Percentiles rank a stretch among this genome's conserved stretches.
phyloP scores from a whole-genome alignment of 2,888 invertebrate species.

The Perizoma affinitatum region DNA sequence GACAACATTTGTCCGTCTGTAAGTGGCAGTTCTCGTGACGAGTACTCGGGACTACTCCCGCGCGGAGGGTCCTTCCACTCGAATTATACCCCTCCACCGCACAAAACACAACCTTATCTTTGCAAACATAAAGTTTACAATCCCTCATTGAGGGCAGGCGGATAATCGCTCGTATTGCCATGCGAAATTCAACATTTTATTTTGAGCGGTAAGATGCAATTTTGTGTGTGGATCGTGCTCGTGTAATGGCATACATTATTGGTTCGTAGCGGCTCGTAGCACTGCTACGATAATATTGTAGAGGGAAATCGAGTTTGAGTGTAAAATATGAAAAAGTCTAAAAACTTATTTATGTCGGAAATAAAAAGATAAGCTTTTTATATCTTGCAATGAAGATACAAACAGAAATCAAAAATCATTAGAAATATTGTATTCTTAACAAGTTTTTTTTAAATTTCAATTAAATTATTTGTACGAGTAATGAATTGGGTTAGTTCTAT shows the following conservation, averaged over 20 bases:
- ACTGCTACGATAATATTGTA: constrained; percentile 27
- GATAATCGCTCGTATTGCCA: constrained; percentile 18
- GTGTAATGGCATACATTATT: constrained; percentile 30
- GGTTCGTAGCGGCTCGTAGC: constrained; percentile 38
- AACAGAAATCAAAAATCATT: too few relatives aligned
- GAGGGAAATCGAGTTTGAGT: constrained; percentile 32
- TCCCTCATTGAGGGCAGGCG: background rate
- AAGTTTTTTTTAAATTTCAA: too few relatives aligned
- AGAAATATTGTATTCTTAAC: too few relatives aligned
- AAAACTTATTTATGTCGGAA: background rate
- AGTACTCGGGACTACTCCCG: constrained; percentile 55
- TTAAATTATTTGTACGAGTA: too few relatives aligned
- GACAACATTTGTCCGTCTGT: constrained; percentile 44
- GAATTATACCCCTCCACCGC: constrained; percentile 45
- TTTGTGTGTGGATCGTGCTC: constrained; percentile 8
- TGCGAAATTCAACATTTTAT: constrained; percentile 34
- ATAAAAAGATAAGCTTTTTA: too few relatives aligned
- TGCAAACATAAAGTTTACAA: background rate
- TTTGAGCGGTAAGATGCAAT: background rate
- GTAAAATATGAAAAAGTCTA: constrained; percentile 20
- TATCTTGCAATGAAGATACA: too few relatives aligned
- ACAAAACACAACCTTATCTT: constrained; percentile 18
- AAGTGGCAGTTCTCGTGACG: constrained; percentile 65
- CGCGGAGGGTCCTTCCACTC: constrained; percentile 40
- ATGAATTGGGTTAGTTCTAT: too few relatives aligned